These are phyloP conservation scores for Hippocampus mohnikei DNA, from an alignment of 2,113 vertebrate species.

Conservation along the genomic window DNA sequence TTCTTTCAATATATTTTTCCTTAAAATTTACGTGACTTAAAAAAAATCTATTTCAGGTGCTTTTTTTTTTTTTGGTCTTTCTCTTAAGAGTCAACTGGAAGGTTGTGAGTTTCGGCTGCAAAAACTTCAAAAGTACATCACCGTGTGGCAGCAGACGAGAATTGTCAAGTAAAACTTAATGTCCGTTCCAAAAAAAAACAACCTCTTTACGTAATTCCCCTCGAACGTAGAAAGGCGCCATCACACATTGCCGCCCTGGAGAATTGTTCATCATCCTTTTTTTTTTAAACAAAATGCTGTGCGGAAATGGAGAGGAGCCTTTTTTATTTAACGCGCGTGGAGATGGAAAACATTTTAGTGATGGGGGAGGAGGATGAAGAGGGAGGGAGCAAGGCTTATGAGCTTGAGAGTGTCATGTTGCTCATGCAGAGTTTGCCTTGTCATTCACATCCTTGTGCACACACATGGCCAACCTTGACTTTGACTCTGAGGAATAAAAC, in stretches of 20 bases:
- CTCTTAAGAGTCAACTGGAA: not conserved
- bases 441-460: slow-evolving; percentile 37
- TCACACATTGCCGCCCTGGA: not conserved
- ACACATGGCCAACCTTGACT: slow-evolving; percentile 16
- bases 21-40: not conserved
- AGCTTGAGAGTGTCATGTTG: slow-evolving; percentile 9
- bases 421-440: slow-evolving; percentile 31
- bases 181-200: not conserved
- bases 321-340: not conserved
- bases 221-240: slow-evolving; percentile 1
- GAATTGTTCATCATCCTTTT: not conserved
- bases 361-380: not conserved
- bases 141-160: slow-evolving; percentile 10
- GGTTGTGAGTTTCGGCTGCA: slow-evolving; percentile 1
- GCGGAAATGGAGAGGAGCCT: not conserved
- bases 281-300: not conserved
- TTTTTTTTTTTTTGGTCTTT: not conserved
- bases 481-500: slow-evolving; percentile 1
- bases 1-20: too few species aligned
- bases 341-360: slow-evolving; percentile 1
- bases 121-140: not conserved
- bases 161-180: slow-evolving; percentile 26
- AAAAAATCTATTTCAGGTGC: too few species aligned
- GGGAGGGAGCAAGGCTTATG: not conserved
- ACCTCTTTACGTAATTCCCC: not conserved